Evolutionary conservation across 2,113 vertebrate species (phyloP).

Genomic region (Apodemus speciosus): DNA sequence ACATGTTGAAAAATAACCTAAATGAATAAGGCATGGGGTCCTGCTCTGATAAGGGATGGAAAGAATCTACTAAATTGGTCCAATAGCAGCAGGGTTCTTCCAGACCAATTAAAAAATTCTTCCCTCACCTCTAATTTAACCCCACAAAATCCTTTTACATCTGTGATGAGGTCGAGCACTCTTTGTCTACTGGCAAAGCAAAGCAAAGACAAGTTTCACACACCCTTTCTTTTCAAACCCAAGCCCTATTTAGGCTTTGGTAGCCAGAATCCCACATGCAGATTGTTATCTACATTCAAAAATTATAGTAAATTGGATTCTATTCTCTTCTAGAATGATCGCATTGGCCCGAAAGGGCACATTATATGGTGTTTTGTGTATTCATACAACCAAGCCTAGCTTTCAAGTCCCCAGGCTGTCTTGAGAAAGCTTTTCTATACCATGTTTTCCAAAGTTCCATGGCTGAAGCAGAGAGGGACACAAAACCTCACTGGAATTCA

Average conservation of each 20-base stretch:
- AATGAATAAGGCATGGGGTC: neutral
- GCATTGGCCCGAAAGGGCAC: neutral
- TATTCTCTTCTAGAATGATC: neutral
- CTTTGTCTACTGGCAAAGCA: neutral
- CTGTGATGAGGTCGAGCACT: neutral
- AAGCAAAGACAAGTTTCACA: constrained; percentile 1
- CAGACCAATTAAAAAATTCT: neutral
- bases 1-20: constrained; percentile 2
- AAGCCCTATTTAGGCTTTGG: neutral
- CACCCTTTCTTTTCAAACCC: neutral
- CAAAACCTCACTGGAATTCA: neutral
- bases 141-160: neutral
- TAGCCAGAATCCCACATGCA: neutral
- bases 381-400: neutral
- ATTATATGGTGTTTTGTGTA: neutral
- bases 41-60: neutral
- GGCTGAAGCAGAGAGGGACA: neutral
- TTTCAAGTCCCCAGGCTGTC: neutral
- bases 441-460: neutral
- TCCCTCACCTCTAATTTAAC: neutral
- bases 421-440: neutral
- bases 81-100: neutral
- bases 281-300: neutral
- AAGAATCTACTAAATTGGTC: neutral
- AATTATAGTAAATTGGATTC: neutral